Evolutionary conservation across 2,113 vertebrate species (phyloP).

Genomic region (Mormyrus lacerda): DNA sequence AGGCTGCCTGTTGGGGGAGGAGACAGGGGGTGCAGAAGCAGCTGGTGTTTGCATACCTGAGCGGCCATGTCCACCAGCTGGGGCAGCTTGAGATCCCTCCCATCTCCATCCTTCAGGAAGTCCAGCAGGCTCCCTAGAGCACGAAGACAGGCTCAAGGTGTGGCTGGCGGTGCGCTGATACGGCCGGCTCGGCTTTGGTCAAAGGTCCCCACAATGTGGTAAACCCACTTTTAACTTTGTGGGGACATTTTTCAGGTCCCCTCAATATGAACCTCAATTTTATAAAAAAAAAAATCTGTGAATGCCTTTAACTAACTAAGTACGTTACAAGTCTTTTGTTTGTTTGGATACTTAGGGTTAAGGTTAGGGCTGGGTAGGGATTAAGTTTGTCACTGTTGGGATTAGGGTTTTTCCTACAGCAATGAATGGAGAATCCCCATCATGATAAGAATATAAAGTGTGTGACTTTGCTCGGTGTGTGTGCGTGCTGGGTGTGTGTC

Average conservation of each 20-base stretch:
- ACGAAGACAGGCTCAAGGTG: neutral
- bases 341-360: neutral
- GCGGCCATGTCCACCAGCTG: conserved; percentile 94
- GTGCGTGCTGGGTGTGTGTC: too few relatives aligned
- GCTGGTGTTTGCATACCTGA: conserved; percentile 63
- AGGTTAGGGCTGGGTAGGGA: neutral
- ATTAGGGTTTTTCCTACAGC: neutral
- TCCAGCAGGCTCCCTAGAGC: conserved; percentile 85
- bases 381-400: neutral
- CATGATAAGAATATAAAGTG: neutral
- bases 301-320: neutral
- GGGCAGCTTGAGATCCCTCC: conserved; percentile 75
- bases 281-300: neutral
- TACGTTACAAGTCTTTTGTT: neutral
- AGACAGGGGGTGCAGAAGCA: neutral
- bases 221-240: neutral
- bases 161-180: neutral
- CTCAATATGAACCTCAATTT: neutral
- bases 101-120: conserved; percentile 81
- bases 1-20: neutral
- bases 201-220: neutral
- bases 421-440: neutral
- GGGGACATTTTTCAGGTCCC: neutral
- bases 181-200: neutral
- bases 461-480: too few relatives aligned